These are phyloP conservation scores for Procavia capensis DNA, from an alignment of 2,113 vertebrate genomes.

Conservation along the genomic window DNA sequence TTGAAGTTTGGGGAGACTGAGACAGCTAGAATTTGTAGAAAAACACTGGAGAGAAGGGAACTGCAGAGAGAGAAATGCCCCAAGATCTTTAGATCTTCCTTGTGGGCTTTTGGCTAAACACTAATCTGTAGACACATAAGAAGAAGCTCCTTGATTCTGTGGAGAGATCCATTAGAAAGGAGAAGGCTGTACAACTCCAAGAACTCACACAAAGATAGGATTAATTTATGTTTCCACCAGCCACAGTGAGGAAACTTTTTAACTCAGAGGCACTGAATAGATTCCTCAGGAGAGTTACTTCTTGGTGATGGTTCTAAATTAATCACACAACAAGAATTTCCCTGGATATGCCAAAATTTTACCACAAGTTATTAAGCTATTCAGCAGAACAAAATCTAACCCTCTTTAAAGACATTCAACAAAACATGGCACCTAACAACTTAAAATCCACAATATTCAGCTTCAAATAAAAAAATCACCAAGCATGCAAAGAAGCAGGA, in stretches of 20 bases:
- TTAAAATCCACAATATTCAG: background rate
- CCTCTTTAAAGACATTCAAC: background rate
- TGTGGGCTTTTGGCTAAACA: background rate
- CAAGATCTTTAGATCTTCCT: background rate
- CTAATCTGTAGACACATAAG: background rate
- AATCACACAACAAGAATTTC: background rate
- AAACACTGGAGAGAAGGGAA: background rate
- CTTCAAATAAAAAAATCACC: conserved; percentile 31
- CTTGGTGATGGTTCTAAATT: background rate
- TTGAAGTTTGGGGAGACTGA: background rate
- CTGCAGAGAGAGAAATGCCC: background rate
- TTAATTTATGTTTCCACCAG: background rate
- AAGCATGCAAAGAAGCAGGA: background rate
- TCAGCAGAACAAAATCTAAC: background rate
- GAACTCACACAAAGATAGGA: background rate
- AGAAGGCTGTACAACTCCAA: background rate
- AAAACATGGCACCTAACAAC: background rate
- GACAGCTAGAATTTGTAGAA: background rate
- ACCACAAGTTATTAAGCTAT: background rate
- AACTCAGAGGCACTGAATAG: background rate
- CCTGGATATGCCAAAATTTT: background rate
- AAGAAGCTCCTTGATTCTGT: background rate
- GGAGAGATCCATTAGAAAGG: background rate
- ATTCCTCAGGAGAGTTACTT: background rate
- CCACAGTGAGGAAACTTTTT: background rate